These are phyloP conservation scores for Sycon ciliatum DNA, from an alignment of 37 sponge, comb jelly and placozoan genomes.

Conservation along the genomic window DNA sequence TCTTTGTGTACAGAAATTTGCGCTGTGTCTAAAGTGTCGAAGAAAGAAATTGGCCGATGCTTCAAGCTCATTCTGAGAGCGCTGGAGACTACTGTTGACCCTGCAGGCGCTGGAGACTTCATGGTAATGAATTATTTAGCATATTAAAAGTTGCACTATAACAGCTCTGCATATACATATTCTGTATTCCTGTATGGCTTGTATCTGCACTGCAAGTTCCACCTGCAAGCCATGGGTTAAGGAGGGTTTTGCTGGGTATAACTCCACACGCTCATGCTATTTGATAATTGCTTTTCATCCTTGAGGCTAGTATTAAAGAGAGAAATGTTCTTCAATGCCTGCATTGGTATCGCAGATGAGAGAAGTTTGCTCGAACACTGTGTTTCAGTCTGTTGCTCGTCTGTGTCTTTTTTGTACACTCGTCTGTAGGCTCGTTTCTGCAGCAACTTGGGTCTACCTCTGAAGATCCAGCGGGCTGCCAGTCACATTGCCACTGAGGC, in stretches of 20 bases:
- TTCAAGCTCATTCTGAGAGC: constrained; percentile 77
- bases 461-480: constrained; percentile 74
- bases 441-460: constrained; percentile 54
- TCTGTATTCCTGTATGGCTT: too few relatives aligned
- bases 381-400: neutral
- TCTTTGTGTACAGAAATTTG: constrained; percentile 72
- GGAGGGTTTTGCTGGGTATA: too few relatives aligned
- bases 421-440: constrained; percentile 71
- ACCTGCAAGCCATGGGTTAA: too few relatives aligned
- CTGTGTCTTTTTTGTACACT: neutral
- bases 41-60: constrained; percentile 93
- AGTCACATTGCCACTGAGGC: constrained; percentile 81
- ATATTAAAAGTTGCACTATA: too few relatives aligned
- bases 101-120: constrained; percentile 65
- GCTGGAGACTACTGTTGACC: constrained; percentile 44
- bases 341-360: too few relatives aligned
- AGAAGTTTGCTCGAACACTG: too few relatives aligned
- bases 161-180: too few relatives aligned
- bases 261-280: too few relatives aligned
- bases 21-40: constrained; percentile 78
- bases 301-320: neutral
- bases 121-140: constrained; percentile 46
- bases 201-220: too few relatives aligned
- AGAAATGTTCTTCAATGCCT: too few relatives aligned
- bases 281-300: neutral